Conservation (phyloP, 2,888 invertebrate species). For the Teinopalpus imperialis region DNA sequence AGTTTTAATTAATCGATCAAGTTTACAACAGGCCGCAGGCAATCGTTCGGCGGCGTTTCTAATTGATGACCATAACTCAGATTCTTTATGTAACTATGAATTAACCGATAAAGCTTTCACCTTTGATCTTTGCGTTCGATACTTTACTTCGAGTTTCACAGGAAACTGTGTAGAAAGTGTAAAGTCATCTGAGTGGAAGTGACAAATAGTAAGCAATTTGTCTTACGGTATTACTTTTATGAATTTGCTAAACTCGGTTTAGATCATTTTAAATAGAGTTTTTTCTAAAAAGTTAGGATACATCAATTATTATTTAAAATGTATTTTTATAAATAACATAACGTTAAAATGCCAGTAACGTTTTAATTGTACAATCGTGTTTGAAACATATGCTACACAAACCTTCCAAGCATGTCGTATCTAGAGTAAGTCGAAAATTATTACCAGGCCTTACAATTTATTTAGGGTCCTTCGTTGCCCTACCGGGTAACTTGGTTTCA, state of each 20-base stretch:
- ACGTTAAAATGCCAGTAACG: no score
- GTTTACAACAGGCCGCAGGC: slow-evolving; percentile 44
- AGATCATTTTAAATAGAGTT: no score
- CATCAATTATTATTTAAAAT: no score
- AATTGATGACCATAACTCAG: slow-evolving; percentile 56
- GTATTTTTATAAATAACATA: no score
- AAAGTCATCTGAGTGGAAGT: slow-evolving; percentile 3
- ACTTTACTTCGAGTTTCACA: slow-evolving; percentile 6
- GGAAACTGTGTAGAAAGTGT: slow-evolving; percentile 9
- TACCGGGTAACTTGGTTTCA: slow-evolving; percentile 62
- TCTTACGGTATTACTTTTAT: no score
- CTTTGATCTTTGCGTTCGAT: slow-evolving; percentile 20
- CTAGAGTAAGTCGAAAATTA: slow-evolving; percentile 46
- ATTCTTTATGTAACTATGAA: slow-evolving; percentile 51
- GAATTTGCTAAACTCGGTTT: no score
- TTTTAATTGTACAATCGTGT: no score
- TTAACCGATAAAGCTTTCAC: slow-evolving; percentile 11
- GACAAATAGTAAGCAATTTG: no score
- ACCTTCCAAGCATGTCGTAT: slow-evolving; percentile 6
- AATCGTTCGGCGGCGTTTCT: slow-evolving; percentile 48
- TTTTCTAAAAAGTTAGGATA: no score
- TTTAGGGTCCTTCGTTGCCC: slow-evolving; percentile 45
- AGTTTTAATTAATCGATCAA: slow-evolving; percentile 66
- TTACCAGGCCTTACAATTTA: slow-evolving; percentile 71
- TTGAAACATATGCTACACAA: no score